Base-by-base conservation (phyloP, 2,113 vertebrate genomes). In the Tachysurus fulvidraco region DNA sequence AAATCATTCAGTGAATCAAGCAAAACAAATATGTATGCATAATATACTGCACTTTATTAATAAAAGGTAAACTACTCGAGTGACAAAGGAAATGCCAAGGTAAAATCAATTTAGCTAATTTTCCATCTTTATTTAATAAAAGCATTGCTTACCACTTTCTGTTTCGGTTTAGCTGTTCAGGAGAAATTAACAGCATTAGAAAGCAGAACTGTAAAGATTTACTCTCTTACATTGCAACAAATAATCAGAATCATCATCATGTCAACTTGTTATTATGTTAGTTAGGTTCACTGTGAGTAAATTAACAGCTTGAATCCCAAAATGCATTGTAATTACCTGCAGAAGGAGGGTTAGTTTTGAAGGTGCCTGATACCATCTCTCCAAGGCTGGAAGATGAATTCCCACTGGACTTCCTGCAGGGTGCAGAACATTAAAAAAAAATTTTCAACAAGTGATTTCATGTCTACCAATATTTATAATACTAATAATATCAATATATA, bases 311-410 rank as follows among this genome's bases (percentile, higher is more conserved):
- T 46, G 4, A 46, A 46, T 23, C 1, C 21, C 17, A 55, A 28
- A 17, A 16, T 59, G 54, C 25, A 55, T 23, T 65, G 59, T 41
- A 89, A 95, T 91, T 87, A 99, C 98, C 97, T 93, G 97, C 91
- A 90, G 97, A 95, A 89, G 96, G 97, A 30, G 98, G 97, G 55
- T 97, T 98, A 76, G 97, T 96, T 92, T 97, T 97, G 91, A 99
- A 99, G 0, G 96, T 97, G 82, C 97, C 98, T 59, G 98, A 97
- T 88, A 99, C 97, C 97, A 99, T 98, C 89, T 99, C 98, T 88
- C 98, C 98, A 17, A 99, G 96, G 91, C 98, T 99, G 88, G 98
- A 99, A 81, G 98, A 98, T 83, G 97, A 99, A 94, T 98, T 99
- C 80, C 97, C 98, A 89, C 97, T 97, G 12, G 98, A 97, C 94